Evolutionary conservation across 2,888 invertebrate species (phyloP), one percentile per base, ranked within the genome.

Genomic region (Maniola hyperantus): DNA sequence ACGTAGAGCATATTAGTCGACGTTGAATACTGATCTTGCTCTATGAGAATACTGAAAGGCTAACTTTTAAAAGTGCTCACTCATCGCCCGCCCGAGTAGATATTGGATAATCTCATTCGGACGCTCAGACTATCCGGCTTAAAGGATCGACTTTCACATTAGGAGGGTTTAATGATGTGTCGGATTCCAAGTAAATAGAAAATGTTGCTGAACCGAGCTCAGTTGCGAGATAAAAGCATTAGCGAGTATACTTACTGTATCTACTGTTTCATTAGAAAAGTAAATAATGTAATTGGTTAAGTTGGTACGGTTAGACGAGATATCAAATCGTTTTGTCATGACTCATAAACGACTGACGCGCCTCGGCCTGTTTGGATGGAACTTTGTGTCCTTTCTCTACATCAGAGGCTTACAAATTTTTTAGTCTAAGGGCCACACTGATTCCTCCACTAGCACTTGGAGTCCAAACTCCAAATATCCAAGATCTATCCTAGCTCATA

Each of bases 111-210:
- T 69, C 74, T 68, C 60, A 66, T 64, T 72, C 69, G 64, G 67
- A 64, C 68, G 66, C 50, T 63, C 72, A 67, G 71, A 65, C 70
- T 71, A 73, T 69, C 68, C 70, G 72, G 64, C 73, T 72, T 65
- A 74, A 75, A 62, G 70, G 66, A 69, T 71, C 75, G 68, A 65
- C 69, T 71, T 74, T 73, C 72, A 69, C 71, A 70, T 71, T 71
- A 70, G 66, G 69, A 65, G 68, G 61, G 66, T 62, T 66, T 66
- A 54, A 64, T 66, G 61, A 66, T 62, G 63, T 61, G 60, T 69
- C 55, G 57, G 67, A 68, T 68, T 65, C 64, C 55, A 42, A 63
- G 58, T 55, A 65, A 50, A 60, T 42, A 62, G 51, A 62, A 53
- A 62, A 53, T n/a, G 42, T 53, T 51, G 34, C 53, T 50, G 46